Base-by-base conservation (phyloP, 2,888 invertebrate genomes). In the Tenthredo scrophulariae region DNA sequence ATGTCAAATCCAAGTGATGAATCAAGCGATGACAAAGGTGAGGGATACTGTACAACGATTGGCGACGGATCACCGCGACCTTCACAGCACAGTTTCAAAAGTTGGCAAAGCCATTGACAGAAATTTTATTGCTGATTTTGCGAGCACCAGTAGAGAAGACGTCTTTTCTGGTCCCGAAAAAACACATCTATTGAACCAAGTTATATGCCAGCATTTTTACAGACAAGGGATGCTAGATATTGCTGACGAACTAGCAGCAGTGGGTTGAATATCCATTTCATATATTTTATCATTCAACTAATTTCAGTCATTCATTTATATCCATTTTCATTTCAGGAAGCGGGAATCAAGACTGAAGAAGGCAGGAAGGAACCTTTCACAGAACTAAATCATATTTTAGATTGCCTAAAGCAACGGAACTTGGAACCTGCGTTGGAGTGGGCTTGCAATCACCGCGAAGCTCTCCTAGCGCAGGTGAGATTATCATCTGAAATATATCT, bases 21-120 rank as follows among this genome's bases (percentile, higher is more conserved):
- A 95, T 89, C 97, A 97, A 87, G 95, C 97, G 18, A 95, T 98
- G 92, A 94, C 95, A 72, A 96, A 97, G 92, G 96, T 97, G 58
- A 97, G 97, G 91, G 97, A 98, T 90, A 96, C 97, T 37, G 96
- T 98, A 0, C 96, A 97, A 87, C 95, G 97, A 91, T 94, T 98
- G 89, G 97, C 98, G 0, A 96, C 97, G 86, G 98, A 98, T 94
- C 98, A 98, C 91, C 95, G 97, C 80, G 96, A 96, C 87, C 94
- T 98, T 22, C 98, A 98, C 91, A 95, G 96, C 88, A 95, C 96
- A 6, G 97, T 97, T 5, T 99, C 99, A 0, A 97, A 98, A 95
- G 98, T 99, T 79, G 99, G 99, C 82, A 99, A 99, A 94, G 97
- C 98, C 0, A 98, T 99, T 89, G 99, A 99, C 93, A 96, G 98